phyloP scores from a whole-genome alignment of 2,113 vertebrate genomes.

The Eira barbara region DNA sequence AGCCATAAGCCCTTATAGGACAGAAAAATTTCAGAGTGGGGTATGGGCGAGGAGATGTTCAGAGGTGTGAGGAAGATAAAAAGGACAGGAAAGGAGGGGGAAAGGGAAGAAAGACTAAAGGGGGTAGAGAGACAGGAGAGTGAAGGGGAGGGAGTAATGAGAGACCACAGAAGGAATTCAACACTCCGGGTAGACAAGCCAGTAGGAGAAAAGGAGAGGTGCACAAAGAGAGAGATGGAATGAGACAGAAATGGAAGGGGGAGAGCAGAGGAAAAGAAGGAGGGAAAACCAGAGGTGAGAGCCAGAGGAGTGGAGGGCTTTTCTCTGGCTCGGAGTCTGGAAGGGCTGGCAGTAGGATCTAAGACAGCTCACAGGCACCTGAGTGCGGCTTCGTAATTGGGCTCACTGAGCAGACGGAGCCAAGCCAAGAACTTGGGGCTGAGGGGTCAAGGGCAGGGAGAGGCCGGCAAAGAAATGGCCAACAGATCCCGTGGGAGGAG shows the following conservation, averaged over 20 bases:
- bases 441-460: not conserved
- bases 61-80: not conserved
- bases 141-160: not conserved
- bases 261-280: not conserved
- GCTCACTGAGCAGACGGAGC: constrained; percentile 70
- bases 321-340: constrained; percentile 51
- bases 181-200: not conserved
- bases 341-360: constrained; percentile 52
- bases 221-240: not conserved
- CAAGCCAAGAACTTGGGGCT: constrained; percentile 66
- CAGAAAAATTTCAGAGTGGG: not conserved
- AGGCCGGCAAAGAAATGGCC: constrained; percentile 53
- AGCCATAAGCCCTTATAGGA: constrained; percentile 67
- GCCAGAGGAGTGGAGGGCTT: constrained; percentile 56
- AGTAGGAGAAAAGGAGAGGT: not conserved
- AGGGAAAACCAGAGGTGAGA: not conserved
- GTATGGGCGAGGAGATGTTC: not conserved
- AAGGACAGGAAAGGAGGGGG: not conserved
- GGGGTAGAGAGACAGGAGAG: not conserved
- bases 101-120: not conserved
- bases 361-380: constrained; percentile 68
- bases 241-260: not conserved
- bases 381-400: constrained; percentile 32
- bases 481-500: constrained; percentile 64
- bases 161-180: not conserved